phyloP scores from a whole-genome alignment of 1,140 invertebrate genomes.

The Lycorma delicatula region DNA sequence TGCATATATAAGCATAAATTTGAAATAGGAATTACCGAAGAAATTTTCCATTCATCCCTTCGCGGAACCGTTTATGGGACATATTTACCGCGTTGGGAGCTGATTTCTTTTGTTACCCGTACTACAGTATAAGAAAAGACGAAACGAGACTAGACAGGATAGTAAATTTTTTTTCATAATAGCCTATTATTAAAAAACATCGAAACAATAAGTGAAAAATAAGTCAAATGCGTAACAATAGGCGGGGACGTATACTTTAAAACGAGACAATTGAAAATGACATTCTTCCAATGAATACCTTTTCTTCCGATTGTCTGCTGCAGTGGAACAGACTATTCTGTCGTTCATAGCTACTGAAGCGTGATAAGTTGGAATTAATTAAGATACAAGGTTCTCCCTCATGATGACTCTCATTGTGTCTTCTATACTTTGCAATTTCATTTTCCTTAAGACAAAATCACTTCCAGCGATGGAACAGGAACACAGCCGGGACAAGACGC shows the following conservation, averaged over 20 bases:
- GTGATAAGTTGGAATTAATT: conserved; percentile 13
- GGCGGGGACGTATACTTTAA: neutral
- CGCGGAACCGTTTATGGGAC: too few relatives aligned
- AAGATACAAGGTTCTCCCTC: conserved; percentile 6
- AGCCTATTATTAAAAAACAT: conserved; percentile 3
- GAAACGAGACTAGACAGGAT: too few relatives aligned
- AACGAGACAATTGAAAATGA: conserved; percentile 3
- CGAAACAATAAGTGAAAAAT: conserved; percentile 9
- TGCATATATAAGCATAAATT: too few relatives aligned
- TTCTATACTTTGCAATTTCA: conserved; percentile 9
- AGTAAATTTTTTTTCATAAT: neutral
- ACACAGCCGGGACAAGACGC: neutral
- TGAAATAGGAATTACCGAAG: too few relatives aligned
- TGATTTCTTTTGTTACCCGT: too few relatives aligned
- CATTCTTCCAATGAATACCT: conserved; percentile 8
- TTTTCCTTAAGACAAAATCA: neutral
- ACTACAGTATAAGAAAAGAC: too few relatives aligned
- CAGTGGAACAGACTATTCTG: neutral
- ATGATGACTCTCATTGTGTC: conserved; percentile 3
- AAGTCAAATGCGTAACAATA: conserved; percentile 9
- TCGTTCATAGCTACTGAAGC: conserved; percentile 4
- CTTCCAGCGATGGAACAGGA: neutral
- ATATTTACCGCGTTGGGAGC: too few relatives aligned
- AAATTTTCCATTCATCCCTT: too few relatives aligned
- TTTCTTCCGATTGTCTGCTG: conserved; percentile 10